Base-by-base conservation (phyloP, 2,113 vertebrate genomes). In the Rostratula benghalensis region DNA sequence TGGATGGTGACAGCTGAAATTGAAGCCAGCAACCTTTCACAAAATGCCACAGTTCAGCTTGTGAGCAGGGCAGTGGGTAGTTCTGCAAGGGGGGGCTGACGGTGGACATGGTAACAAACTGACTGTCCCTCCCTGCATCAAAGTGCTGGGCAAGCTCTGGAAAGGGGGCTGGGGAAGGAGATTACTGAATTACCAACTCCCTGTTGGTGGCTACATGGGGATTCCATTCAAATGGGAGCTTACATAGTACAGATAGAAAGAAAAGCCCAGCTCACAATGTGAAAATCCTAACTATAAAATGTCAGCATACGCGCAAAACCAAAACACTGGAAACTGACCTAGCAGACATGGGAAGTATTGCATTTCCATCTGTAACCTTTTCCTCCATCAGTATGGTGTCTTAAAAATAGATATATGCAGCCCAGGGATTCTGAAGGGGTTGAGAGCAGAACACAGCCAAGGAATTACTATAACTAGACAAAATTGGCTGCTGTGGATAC, bases 41-140 rank as follows among this genome's bases (percentile, higher is more conserved):
- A 89, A 98, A 98, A 98, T 96, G 97, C 89, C 97, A 98, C 45
- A 92, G 95, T 93, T 97, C 77, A 94, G 84, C 48, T 43, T 53
- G 24, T 64, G 33, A 53, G 30, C 8, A 15, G 54, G 50, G 59
- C 33, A 45, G 37, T 37, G 67, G 51, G 59, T 46, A 56, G 18
- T 6, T 37, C 22, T 33, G 74, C 28, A 21, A 16, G 1, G 0
- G 14, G 14, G 43, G 50, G 39, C 9, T 31, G 37, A 37, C 48
- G 37, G 31, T 5, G 0, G 5, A 23, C 2, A 3, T 19, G 20
- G n/a, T 18, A 41, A 41, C 41, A 63, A 69, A 28, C 11, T 2
- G 1, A 65, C 27, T 20, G 17, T 85, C 53, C 20, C 6, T 6
- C 54, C 73, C 30, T 6, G 1, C 2, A 0, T 1, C 11, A 4